A percentile compares a stretch with the other conserved stretches of the same genome.
These are phyloP conservation scores for Tachystola acroxantha DNA, from an alignment of 2,888 invertebrate genomes.

Conservation along the genomic window DNA sequence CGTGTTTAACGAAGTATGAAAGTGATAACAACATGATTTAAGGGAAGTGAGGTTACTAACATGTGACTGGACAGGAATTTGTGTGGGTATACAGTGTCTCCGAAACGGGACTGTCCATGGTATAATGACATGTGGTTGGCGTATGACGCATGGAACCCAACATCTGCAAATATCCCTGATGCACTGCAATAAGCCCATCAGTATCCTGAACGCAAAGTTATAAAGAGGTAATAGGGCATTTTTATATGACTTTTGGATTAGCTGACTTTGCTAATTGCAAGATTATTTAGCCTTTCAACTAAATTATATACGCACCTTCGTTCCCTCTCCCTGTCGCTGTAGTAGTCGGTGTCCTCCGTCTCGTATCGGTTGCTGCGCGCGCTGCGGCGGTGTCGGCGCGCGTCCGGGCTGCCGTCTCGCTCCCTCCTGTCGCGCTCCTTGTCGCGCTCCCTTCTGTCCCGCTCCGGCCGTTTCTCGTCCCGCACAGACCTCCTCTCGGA, in stretches of 20 bases:
- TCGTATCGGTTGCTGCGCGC: slow-evolving; percentile 75
- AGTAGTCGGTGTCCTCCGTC: slow-evolving; percentile 82
- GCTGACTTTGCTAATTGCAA: too few species aligned
- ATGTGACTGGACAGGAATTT: too few species aligned
- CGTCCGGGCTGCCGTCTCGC: slow-evolving; percentile 52
- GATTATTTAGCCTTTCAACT: too few species aligned
- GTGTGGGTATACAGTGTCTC: too few species aligned
- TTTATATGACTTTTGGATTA: too few species aligned
- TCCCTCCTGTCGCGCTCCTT: slow-evolving; percentile 33
- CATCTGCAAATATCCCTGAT: too few species aligned
- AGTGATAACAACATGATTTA: too few species aligned
- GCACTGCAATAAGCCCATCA: too few species aligned
- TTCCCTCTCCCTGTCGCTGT: slow-evolving; percentile 81
- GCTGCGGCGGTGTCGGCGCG: slow-evolving; percentile 49
- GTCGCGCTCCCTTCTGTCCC: slow-evolving; percentile 19
- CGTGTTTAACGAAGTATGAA: too few species aligned
- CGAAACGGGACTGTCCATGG: background rate
- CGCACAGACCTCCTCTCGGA: slow-evolving; percentile 37
- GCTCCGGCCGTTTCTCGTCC: slow-evolving; percentile 46
- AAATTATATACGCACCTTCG: slow-evolving; percentile 56
- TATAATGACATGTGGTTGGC: background rate
- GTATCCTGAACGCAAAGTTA: too few species aligned
- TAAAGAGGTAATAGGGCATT: too few species aligned
- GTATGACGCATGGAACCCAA: background rate
- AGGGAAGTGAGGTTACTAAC: too few species aligned